These are phyloP conservation scores for Timema podura DNA, from an alignment of 2,888 invertebrate species.

Conservation along the genomic window DNA sequence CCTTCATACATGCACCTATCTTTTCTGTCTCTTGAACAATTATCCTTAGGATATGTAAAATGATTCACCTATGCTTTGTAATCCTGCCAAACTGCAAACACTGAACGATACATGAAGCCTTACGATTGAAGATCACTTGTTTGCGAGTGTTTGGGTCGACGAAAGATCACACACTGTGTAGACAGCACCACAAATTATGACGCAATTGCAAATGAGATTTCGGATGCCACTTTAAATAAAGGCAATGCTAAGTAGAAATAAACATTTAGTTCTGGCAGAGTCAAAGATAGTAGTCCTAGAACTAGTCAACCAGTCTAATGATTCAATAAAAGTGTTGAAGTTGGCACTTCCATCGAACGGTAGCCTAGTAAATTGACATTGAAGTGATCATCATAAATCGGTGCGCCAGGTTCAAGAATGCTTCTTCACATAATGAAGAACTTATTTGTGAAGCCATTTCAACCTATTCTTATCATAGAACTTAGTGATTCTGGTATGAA, in stretches of 20 bases:
- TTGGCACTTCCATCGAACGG: background rate
- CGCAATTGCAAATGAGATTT: background rate
- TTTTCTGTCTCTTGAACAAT: too few species aligned
- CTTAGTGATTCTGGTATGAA: background rate
- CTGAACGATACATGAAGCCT: too few species aligned
- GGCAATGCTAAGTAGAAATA: background rate
- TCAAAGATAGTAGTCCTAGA: background rate
- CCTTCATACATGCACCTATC: too few species aligned
- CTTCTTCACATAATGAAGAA: background rate
- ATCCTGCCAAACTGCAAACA: too few species aligned
- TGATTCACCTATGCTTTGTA: too few species aligned
- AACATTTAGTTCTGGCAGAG: constrained; percentile 1
- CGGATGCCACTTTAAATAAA: constrained; percentile 12
- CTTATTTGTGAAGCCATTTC: background rate
- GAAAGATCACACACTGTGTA: background rate
- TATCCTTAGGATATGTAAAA: too few species aligned
- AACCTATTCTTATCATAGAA: background rate
- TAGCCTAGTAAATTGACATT: background rate
- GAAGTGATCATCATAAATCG: background rate
- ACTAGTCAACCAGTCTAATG: background rate
- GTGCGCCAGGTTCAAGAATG: background rate
- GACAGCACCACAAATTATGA: constrained; percentile 7
- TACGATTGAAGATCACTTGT: too few species aligned
- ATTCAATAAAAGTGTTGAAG: background rate
- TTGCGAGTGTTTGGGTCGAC: background rate